These are phyloP conservation scores for Stenotaenia linearis DNA, from an alignment of 2,888 invertebrate species.

Conservation along the genomic window DNA sequence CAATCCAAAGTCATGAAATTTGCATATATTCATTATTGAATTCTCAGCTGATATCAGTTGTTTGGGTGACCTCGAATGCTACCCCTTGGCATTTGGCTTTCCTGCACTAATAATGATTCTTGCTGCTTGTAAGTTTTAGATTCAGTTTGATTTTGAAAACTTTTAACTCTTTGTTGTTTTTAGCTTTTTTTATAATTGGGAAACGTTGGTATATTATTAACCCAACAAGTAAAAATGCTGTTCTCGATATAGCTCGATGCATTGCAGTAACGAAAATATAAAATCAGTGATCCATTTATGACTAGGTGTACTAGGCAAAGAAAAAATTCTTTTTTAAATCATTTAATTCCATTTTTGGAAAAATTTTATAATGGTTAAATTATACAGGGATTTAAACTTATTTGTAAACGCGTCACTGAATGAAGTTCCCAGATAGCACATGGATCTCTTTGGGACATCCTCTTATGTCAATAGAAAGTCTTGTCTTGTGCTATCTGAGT, in stretches of 20 bases:
- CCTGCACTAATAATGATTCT: constrained; percentile 53
- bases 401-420: no score
- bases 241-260: neutral
- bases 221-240: neutral
- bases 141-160: neutral
- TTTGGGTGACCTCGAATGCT: constrained; percentile 49
- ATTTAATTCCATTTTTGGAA: neutral
- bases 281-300: no score
- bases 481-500: no score
- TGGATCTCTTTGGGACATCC: no score
- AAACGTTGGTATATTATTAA: neutral
- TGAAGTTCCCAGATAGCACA: no score
- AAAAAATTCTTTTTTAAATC: no score
- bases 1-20: neutral
- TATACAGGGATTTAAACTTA: neutral
- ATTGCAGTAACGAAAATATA: neutral
- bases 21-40: neutral
- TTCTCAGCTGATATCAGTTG: constrained; percentile 45
- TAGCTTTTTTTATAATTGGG: neutral
- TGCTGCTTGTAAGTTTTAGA: constrained; percentile 47
- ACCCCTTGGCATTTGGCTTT: constrained; percentile 54
- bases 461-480: no score
- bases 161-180: no score
- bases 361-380: no score
- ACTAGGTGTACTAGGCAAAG: no score